Base-by-base conservation (phyloP, 2,888 invertebrate genomes). In the Eumacrocentrus americanus region DNA sequence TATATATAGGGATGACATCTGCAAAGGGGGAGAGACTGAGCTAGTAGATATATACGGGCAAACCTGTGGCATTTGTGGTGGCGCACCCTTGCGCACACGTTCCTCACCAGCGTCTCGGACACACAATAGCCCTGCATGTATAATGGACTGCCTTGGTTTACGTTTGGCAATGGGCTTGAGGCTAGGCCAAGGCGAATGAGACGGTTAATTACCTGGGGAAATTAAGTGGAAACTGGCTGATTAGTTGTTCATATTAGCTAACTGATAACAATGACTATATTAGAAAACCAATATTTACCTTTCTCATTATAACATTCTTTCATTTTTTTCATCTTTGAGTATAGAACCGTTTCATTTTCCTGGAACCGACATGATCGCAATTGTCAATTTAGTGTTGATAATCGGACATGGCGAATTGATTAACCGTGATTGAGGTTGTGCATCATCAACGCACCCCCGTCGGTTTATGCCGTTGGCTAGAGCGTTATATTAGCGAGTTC, bases 191-290 rank as follows among this genome's bases (percentile, higher is more conserved):
- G 68, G 71, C 68, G 69, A 78, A 73, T 73, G 70, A 72, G 72
- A 74, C 72, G 75, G 72, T 74, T 77, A 79, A 79, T 80, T 80
- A 78, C 73, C 71, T 64, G 59, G 68, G 75, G 77, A 79, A 78
- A 79, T 80, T 76, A 76, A 79, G 77, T 78, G 76, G 78, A 78
- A 79, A 76, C 74, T 70, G 72, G 69, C 74, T 76, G 77, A 78
- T 78, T 79, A 79, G 70, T 67, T 67, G 72, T 72, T 68, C 68
- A 71, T 72, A 72, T 72, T 72, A 71, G 67, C 62, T 65, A 63
- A 66, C 66, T 68, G 71, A 73, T 71, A 14, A 3, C 18, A n/a
- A 40, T n/a, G 4, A 42, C 29, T 29, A 29, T 29, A 29, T 29
- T 29, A 29, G 29, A 29, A 29, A 29, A 29, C 9, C 9, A 6